Conservation (phyloP, 2,797 vertebrate genomes). For the Spatula versicolor region DNA sequence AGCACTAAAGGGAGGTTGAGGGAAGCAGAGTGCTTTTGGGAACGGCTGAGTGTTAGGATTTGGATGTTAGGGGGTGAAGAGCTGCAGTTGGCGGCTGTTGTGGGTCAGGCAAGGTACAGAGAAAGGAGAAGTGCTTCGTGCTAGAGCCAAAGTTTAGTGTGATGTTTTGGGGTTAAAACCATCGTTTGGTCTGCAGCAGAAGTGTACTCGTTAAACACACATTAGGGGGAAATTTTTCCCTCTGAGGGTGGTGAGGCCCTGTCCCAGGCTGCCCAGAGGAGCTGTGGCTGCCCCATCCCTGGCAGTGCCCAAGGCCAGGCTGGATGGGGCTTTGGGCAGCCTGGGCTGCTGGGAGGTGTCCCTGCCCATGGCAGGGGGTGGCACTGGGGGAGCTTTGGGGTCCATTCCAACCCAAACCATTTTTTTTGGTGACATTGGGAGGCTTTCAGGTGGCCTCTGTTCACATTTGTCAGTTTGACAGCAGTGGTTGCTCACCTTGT, state of each 20-base stretch:
- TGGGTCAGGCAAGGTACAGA: fast-evolving
- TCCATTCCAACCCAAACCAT: no score
- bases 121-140: fast-evolving
- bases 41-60: fast-evolving
- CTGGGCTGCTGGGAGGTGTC: no score
- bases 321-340: no score
- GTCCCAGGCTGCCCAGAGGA: no score
- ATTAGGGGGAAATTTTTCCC: not conserved
- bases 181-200: no score
- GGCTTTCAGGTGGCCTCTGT: not conserved
- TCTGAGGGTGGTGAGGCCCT: no score
- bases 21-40: fast-evolving
- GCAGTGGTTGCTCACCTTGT: not conserved
- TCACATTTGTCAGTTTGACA: not conserved
- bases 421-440: no score
- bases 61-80: not conserved
- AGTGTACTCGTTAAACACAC: not conserved
- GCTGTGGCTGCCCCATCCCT: no score
- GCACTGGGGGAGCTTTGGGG: no score
- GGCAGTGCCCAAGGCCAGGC: no score
- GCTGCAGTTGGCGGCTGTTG: fast-evolving
- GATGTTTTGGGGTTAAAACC: not conserved
- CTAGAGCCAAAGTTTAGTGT: not conserved
- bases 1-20: no score
- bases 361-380: no score